Evolutionary conservation across 2,113 vertebrate species (phyloP).

Genomic region (Heterotis niloticus): DNA sequence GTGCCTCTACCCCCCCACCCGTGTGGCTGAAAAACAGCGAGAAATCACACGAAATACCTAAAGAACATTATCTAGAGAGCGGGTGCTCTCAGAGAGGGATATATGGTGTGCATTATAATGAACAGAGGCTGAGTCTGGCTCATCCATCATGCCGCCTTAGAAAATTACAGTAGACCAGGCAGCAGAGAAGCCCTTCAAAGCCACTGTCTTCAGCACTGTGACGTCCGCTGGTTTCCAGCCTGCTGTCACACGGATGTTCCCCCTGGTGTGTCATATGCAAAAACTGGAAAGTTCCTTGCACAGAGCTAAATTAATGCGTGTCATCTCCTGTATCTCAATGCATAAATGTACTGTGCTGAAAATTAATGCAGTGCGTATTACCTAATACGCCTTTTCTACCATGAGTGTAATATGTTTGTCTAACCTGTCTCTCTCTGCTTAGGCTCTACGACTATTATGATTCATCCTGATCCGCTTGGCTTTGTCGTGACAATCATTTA

Average conservation of each 20-base stretch:
- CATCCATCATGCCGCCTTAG: conserved; percentile 71
- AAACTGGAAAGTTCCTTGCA: not conserved
- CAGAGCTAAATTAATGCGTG: not conserved
- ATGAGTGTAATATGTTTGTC: conserved; percentile 12
- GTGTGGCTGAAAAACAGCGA: conserved; percentile 1
- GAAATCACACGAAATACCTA: conserved; percentile 41
- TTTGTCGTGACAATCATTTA: too few species aligned
- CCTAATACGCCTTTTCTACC: too few species aligned
- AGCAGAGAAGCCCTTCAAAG: conserved; percentile 46
- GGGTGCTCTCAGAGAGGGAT: conserved; percentile 64
- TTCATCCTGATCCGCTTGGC: too few species aligned
- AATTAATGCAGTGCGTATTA: too few species aligned
- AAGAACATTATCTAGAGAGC: conserved; percentile 68
- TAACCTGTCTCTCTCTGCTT: conserved; percentile 24
- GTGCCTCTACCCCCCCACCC: conserved; percentile 50
- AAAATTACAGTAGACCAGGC: conserved; percentile 62
- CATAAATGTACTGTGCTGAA: too few species aligned
- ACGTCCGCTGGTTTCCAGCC: conserved; percentile 40
- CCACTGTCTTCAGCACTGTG: conserved; percentile 43
- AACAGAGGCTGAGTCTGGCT: conserved; percentile 67
- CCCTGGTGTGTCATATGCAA: not conserved
- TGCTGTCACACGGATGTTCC: conserved; percentile 47
- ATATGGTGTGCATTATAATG: conserved; percentile 75
- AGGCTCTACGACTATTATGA: too few species aligned
- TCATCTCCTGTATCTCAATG: not conserved